A percentile compares a stretch with the other conserved stretches of the same genome.
These are phyloP conservation scores for Sipha flava DNA, from an alignment of 1,140 invertebrate species.

Conservation along the genomic window DNA sequence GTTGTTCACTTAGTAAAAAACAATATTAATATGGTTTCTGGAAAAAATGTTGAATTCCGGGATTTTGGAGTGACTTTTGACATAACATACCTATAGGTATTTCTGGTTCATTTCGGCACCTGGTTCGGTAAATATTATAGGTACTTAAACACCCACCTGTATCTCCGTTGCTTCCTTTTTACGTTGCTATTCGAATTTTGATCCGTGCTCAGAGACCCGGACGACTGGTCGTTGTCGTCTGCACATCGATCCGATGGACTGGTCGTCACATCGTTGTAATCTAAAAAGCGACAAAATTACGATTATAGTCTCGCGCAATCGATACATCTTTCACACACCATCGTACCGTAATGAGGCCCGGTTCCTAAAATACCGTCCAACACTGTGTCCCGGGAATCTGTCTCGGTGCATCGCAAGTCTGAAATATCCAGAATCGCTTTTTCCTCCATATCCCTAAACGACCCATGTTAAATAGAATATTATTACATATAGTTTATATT, in stretches of 20 bases:
- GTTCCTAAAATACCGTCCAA: constrained; percentile 5
- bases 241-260: neutral
- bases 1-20: too few species aligned
- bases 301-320: too few species aligned
- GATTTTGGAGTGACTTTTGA: too few species aligned
- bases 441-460: constrained; percentile 18
- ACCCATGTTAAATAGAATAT: neutral
- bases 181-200: constrained; percentile 6
- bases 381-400: neutral
- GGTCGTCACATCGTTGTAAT: neutral
- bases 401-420: neutral
- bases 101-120: too few species aligned
- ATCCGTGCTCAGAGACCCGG: neutral
- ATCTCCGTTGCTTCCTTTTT: constrained; percentile 41
- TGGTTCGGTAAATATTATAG: too few species aligned
- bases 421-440: constrained; percentile 21
- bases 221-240: constrained; percentile 22
- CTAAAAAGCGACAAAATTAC: neutral
- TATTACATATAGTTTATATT: neutral
- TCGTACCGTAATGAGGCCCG: neutral
- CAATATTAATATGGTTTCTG: too few species aligned
- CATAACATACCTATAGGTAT: too few species aligned
- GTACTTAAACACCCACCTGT: too few species aligned
- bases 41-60: too few species aligned
- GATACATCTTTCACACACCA: too few species aligned